Percentiles rank a stretch among this genome's conserved stretches.
Conservation (phyloP, 2,113 vertebrate genomes). For the Tichodroma muraria region DNA sequence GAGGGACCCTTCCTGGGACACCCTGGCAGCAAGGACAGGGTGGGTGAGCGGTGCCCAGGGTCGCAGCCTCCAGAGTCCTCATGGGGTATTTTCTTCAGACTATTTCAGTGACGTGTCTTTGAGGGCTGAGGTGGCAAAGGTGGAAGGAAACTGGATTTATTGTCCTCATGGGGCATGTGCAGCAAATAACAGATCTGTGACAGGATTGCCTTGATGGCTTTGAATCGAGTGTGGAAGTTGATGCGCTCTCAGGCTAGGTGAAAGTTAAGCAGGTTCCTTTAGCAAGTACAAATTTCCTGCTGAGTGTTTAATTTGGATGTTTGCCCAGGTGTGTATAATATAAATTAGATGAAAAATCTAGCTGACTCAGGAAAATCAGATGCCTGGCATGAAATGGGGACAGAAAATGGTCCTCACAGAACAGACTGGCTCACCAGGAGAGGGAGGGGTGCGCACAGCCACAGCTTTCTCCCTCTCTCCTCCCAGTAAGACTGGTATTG, state of each 20-base stretch:
- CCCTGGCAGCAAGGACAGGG: background rate
- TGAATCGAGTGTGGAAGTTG: background rate
- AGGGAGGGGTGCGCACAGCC: background rate
- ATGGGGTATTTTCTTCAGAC: background rate
- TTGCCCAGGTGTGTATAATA: background rate
- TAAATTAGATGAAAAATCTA: background rate
- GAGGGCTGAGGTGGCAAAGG: background rate
- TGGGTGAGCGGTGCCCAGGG: background rate
- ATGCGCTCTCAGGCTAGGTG: background rate
- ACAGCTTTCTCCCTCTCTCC: background rate
- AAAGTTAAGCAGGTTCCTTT: background rate
- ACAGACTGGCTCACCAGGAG: rapidly evolving
- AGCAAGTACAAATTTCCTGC: background rate
- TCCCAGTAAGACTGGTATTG: background rate
- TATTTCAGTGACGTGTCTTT: rapidly evolving
- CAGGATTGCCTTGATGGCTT: background rate
- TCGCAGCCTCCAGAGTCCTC: background rate
- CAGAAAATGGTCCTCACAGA: background rate
- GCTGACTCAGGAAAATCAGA: background rate
- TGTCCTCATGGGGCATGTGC: rapidly evolving
- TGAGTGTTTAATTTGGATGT: background rate
- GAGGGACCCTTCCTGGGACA: background rate
- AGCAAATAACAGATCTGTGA: background rate
- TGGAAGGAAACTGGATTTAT: background rate
- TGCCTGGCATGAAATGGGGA: background rate